phyloP scores from a whole-genome alignment of 2,888 invertebrate genomes.

The Eupithecia subfuscata region DNA sequence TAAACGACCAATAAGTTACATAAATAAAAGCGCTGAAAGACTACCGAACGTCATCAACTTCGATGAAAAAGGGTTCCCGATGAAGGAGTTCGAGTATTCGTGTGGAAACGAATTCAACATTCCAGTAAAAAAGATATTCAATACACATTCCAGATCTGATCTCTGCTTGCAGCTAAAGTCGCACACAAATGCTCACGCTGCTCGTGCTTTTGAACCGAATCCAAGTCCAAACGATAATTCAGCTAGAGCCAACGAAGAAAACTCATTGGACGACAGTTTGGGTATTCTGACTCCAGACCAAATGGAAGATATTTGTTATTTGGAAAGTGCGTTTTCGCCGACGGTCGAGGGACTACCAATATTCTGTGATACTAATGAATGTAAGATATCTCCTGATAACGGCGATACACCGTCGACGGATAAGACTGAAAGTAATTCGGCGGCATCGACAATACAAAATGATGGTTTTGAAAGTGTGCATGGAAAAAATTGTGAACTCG shows the following conservation, averaged over 20 bases:
- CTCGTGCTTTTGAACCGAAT: slow-evolving; percentile 68
- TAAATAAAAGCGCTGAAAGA: slow-evolving; percentile 68
- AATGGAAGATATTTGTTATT: slow-evolving; percentile 89
- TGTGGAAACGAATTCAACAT: slow-evolving; percentile 73
- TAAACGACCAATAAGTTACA: slow-evolving; percentile 55
- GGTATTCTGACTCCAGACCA: slow-evolving; percentile 95
- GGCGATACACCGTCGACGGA: slow-evolving; percentile 84
- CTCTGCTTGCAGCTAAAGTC: slow-evolving; percentile 76
- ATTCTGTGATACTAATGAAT: slow-evolving; percentile 74
- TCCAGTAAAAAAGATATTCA: slow-evolving; percentile 67
- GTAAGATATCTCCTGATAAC: slow-evolving; percentile 77
- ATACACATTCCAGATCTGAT: slow-evolving; percentile 77
- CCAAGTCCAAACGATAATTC: slow-evolving; percentile 79
- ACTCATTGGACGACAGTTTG: slow-evolving; percentile 93
- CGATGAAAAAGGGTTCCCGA: slow-evolving; percentile 68
- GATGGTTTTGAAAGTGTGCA: slow-evolving; percentile 70
- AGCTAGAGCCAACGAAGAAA: slow-evolving; percentile 86
- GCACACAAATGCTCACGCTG: slow-evolving; percentile 56
- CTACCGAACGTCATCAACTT: slow-evolving; percentile 77
- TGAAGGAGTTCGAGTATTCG: slow-evolving; percentile 80
- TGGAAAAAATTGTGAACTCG: slow-evolving; percentile 51
- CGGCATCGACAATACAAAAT: slow-evolving; percentile 80
- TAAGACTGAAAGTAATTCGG: slow-evolving; percentile 81
- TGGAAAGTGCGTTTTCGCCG: slow-evolving; percentile 86
- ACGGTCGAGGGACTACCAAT: slow-evolving; percentile 86